These are phyloP conservation scores for Drosophila arizonae DNA, from an alignment of 1,140 invertebrate species.

Conservation along the genomic window DNA sequence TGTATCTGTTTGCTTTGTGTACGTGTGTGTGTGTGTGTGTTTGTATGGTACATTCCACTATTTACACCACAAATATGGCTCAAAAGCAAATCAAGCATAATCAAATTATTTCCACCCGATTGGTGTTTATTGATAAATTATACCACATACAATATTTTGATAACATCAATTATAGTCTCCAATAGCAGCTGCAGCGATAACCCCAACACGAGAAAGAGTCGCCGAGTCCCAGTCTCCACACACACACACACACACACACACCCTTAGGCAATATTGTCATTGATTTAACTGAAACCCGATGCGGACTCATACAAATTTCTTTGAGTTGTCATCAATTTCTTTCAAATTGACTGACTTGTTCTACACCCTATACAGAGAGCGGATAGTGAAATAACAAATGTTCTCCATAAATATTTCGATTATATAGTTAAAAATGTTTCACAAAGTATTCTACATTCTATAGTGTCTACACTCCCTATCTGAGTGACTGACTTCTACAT, in stretches of 20 bases:
- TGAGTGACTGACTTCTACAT: too few relatives aligned
- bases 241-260: not conserved
- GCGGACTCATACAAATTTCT: conserved; percentile 23
- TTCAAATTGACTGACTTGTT: not conserved
- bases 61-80: conserved; percentile 80
- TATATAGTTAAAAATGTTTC: too few relatives aligned
- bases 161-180: conserved; percentile 82
- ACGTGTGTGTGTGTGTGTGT: conserved; percentile 17
- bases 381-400: too few relatives aligned
- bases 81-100: conserved; percentile 82
- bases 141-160: conserved; percentile 83
- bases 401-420: not conserved
- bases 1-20: too few relatives aligned
- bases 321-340: not conserved
- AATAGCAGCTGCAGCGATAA: conserved; percentile 51
- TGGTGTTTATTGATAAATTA: conserved; percentile 83
- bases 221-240: not conserved
- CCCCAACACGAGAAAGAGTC: conserved; percentile 4
- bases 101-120: conserved; percentile 82
- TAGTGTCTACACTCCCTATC: too few relatives aligned
- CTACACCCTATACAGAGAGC: not conserved
- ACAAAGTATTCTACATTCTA: too few relatives aligned
- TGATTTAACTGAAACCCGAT: conserved; percentile 45
- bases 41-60: conserved; percentile 42
- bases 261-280: conserved; percentile 49